A percentile compares a stretch with the other conserved stretches of the same genome.
Conservation (phyloP, 2,888 invertebrate genomes). For the Eretmocerus hayati region DNA sequence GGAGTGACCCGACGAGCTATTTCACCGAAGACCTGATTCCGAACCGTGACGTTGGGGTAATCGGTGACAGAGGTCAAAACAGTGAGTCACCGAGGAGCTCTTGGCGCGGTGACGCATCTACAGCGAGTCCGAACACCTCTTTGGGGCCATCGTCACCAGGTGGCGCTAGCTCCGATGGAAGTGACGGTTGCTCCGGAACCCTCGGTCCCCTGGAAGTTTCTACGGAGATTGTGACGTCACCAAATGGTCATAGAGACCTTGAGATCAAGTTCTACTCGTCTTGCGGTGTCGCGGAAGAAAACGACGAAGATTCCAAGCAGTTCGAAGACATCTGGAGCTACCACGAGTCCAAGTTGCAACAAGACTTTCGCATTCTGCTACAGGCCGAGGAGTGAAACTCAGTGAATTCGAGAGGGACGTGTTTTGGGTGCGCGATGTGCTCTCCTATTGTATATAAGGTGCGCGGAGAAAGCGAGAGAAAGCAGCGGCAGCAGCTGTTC, state of each 20-base stretch:
- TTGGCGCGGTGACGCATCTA: slow-evolving; percentile 42
- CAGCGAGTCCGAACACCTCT: slow-evolving; percentile 27
- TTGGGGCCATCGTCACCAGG: slow-evolving; percentile 25
- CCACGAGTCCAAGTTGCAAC: slow-evolving; percentile 42
- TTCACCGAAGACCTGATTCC: slow-evolving; percentile 40
- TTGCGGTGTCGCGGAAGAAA: slow-evolving; percentile 42
- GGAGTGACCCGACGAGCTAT: slow-evolving; percentile 57
- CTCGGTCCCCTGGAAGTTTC: slow-evolving; percentile 60
- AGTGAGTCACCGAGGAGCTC: slow-evolving; percentile 31
- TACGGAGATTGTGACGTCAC: slow-evolving; percentile 70
- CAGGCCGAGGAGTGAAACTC: slow-evolving; percentile 41
- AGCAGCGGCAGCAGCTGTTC: no score
- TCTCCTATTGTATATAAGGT: neutral
- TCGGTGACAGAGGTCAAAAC: slow-evolving; percentile 40
- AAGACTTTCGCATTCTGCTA: slow-evolving; percentile 41
- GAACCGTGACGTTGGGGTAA: slow-evolving; percentile 46
- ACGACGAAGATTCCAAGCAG: slow-evolving; percentile 34
- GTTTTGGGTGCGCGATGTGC: no score
- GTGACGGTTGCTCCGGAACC: slow-evolving; percentile 8
- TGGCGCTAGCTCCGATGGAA: slow-evolving; percentile 20
- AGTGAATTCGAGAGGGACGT: neutral
- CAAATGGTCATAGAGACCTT: slow-evolving; percentile 69
- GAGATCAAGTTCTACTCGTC: slow-evolving; percentile 72
- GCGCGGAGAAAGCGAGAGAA: neutral
- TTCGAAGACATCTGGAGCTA: slow-evolving; percentile 44